Percentiles rank a stretch among this genome's conserved stretches.
phyloP scores from a whole-genome alignment of 1,140 invertebrate species.

The Dryas iulia region DNA sequence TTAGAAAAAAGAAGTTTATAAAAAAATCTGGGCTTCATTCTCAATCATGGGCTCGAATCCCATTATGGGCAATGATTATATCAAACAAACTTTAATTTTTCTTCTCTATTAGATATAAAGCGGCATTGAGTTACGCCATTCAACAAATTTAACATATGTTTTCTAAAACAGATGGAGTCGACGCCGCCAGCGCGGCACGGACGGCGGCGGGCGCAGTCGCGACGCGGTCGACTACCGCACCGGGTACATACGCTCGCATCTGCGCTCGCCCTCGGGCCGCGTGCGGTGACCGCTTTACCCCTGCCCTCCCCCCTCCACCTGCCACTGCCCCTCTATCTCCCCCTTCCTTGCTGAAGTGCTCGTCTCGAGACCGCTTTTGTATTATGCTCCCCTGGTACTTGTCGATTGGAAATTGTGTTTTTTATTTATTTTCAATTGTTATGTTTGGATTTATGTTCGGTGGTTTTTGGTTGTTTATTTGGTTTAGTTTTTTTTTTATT shows the following conservation, averaged over 20 bases:
- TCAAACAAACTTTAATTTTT: no score
- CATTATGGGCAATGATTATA: no score
- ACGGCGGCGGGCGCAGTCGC: conserved; percentile 81
- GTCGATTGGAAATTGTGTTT: not conserved
- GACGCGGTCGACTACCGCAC: conserved; percentile 91
- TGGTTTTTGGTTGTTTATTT: no score
- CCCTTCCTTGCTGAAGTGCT: not conserved
- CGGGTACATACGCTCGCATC: conserved; percentile 93
- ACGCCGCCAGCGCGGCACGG: conserved; percentile 81
- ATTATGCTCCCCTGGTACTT: not conserved
- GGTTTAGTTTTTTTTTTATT: no score
- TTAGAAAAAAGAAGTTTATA: no score
- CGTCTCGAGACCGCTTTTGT: not conserved
- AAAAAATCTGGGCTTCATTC: no score
- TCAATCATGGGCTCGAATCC: no score
- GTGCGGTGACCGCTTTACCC: conserved; percentile 86
- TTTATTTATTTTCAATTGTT: not conserved
- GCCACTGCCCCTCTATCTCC: not conserved
- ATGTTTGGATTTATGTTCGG: no score
- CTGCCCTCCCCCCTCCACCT: not conserved
- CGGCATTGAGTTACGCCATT: no score
- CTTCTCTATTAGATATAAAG: no score
- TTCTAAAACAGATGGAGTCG: conserved; percentile 72
- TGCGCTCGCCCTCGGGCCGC: conserved; percentile 92
- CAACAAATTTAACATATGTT: not conserved